phyloP scores from a whole-genome alignment of 2,113 vertebrate species.

The Brachypodius melanocephalos region DNA sequence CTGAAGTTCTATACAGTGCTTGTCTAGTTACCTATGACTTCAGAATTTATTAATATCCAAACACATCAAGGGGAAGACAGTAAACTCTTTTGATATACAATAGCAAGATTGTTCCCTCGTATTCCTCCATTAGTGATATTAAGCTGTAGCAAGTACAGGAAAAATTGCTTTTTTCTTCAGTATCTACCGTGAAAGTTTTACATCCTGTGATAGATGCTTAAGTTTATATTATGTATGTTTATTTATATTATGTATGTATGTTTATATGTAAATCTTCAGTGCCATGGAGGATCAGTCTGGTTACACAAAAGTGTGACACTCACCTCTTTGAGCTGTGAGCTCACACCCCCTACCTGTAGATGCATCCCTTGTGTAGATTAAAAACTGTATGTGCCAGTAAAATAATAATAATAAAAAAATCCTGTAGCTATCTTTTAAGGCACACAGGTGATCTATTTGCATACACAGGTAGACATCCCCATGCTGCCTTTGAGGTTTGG shows the following conservation, averaged over 20 bases:
- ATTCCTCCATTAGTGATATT: not conserved
- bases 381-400: not conserved
- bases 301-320: not conserved
- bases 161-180: not conserved
- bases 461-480: not conserved
- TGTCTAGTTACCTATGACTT: conserved; percentile 47
- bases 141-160: not conserved
- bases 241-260: too few relatives aligned
- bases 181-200: not conserved
- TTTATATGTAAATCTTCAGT: not conserved
- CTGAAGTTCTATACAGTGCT: conserved; percentile 19
- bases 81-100: not conserved
- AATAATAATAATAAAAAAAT: not conserved
- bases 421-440: not conserved
- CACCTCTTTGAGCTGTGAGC: not conserved
- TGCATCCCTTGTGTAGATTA: not conserved
- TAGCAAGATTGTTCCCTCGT: not conserved
- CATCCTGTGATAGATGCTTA: not conserved
- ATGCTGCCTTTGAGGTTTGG: not conserved
- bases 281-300: not conserved
- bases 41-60: conserved; percentile 54
- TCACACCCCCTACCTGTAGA: not conserved
- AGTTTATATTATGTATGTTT: not conserved
- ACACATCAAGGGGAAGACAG: not conserved
- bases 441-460: not conserved